Evolutionary conservation across 2,113 vertebrate species (phyloP).

Genomic region (Forbesichthys agassizii): DNA sequence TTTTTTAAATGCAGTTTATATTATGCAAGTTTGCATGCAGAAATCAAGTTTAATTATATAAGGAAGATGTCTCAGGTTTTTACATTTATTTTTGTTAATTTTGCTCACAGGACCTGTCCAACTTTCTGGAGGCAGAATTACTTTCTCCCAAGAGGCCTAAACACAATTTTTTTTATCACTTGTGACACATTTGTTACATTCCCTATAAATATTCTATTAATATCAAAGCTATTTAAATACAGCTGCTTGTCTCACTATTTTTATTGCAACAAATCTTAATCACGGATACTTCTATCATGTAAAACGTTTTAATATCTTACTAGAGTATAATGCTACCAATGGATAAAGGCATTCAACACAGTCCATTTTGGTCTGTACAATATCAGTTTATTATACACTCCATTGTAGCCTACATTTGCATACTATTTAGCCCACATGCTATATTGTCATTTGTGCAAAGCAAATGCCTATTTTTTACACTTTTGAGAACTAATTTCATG

Average conservation of each 20-base stretch:
- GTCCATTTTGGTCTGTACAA: not conserved
- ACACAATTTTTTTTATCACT: not conserved
- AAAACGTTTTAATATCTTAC: too few species aligned
- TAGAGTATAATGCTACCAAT: too few species aligned
- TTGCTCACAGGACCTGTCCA: constrained; percentile 37
- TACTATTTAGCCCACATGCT: not conserved
- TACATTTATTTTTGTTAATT: constrained; percentile 1
- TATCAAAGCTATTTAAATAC: too few species aligned
- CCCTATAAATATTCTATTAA: not conserved
- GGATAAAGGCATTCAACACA: too few species aligned
- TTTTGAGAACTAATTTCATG: too few species aligned
- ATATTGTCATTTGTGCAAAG: not conserved
- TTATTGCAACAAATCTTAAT: too few species aligned
- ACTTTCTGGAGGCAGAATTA: not conserved
- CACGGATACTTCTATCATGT: too few species aligned
- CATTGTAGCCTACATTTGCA: not conserved
- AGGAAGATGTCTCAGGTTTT: not conserved
- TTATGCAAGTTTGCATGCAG: not conserved
- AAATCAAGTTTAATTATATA: not conserved
- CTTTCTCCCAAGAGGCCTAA: not conserved
- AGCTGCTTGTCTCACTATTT: too few species aligned
- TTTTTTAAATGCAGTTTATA: not conserved
- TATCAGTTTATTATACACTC: not conserved
- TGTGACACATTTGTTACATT: not conserved
- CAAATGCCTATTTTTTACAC: too few species aligned